A percentile compares a stretch with the other conserved stretches of the same genome.
Conservation (phyloP, 1,140 invertebrate genomes). For the Vollenhovia emeryi region DNA sequence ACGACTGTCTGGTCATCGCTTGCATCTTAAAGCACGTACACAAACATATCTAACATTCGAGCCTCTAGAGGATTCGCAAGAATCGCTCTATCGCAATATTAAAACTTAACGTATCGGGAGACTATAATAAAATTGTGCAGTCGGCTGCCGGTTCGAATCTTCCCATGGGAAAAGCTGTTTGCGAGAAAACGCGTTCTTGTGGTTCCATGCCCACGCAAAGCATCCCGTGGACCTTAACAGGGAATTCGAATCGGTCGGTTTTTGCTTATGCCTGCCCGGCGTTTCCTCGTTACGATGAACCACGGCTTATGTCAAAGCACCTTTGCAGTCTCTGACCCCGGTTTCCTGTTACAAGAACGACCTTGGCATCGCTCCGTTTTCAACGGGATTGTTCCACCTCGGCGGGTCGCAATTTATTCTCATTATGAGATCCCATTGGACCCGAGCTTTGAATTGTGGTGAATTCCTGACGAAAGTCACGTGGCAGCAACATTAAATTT, state of each 20-base stretch:
- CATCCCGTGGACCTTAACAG: conserved; percentile 24
- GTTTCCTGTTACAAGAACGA: conserved; percentile 69
- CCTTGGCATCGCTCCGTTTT: conserved; percentile 58
- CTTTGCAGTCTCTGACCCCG: conserved; percentile 62
- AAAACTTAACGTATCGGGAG: neutral
- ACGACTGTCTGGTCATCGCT: too few species aligned
- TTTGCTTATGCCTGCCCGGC: conserved; percentile 18
- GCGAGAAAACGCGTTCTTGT: neutral
- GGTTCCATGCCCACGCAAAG: too few species aligned
- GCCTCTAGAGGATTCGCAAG: too few species aligned
- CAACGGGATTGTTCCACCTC: conserved; percentile 46
- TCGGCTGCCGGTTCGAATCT: neutral
- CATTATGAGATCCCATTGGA: neutral
- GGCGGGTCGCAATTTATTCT: conserved; percentile 33
- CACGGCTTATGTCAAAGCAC: conserved; percentile 24
- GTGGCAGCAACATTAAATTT: neutral
- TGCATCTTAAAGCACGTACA: too few species aligned
- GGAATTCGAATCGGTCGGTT: conserved; percentile 53
- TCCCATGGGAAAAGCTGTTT: neutral
- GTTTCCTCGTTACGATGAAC: conserved; percentile 51
- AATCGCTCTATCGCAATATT: too few species aligned
- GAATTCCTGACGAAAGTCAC: neutral
- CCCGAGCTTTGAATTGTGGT: neutral
- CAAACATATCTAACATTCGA: too few species aligned
- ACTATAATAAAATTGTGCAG: neutral